These are phyloP conservation scores for Sus cebifrons DNA, from an alignment of 2,797 vertebrate species.

Conservation along the genomic window DNA sequence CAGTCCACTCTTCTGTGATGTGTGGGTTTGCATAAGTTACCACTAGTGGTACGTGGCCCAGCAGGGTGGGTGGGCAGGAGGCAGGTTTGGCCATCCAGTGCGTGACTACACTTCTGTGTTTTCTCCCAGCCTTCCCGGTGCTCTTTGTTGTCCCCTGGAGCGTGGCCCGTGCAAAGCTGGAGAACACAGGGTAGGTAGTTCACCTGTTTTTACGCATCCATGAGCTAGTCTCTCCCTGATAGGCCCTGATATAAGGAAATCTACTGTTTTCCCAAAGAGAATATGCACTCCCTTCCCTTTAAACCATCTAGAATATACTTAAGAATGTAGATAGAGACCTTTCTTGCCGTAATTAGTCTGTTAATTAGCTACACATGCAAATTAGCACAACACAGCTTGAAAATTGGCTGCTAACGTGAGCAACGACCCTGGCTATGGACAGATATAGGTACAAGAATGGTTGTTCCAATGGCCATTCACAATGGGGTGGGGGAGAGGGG, in stretches of 20 bases:
- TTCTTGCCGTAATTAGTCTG: neutral
- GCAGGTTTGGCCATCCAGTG: neutral
- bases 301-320: neutral
- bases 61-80: neutral
- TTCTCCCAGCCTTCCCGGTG: conserved; percentile 88
- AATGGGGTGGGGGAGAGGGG: no score
- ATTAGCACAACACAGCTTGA: neutral
- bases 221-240: neutral
- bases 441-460: neutral
- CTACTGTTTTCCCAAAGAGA: neutral
- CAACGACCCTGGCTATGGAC: neutral
- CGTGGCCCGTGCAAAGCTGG: conserved; percentile 88
- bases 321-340: neutral
- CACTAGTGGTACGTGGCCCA: neutral
- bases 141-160: conserved; percentile 90
- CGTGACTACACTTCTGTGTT: neutral
- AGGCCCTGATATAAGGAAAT: neutral
- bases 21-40: neutral
- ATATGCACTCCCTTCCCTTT: neutral
- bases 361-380: neutral
- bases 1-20: neutral
- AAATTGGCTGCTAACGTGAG: neutral
- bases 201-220: neutral
- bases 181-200: conserved; percentile 88
- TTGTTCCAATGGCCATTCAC: neutral